phyloP scores from a whole-genome alignment of 2,797 vertebrate species.

The Manis crassicaudata region DNA sequence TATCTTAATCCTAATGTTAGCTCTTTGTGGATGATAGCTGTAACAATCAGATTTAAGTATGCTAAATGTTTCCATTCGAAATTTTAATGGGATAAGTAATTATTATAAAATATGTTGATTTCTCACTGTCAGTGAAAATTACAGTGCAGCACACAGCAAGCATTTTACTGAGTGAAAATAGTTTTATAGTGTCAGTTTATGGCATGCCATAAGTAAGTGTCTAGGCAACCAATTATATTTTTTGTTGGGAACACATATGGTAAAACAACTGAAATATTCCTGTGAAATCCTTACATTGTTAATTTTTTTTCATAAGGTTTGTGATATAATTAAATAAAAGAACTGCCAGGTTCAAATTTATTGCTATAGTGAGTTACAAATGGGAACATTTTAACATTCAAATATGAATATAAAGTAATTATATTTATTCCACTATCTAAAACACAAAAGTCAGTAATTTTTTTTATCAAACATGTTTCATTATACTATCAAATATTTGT shows the following conservation, averaged over 20 bases:
- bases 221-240: slow-evolving; percentile 49
- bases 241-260: slow-evolving; percentile 48
- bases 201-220: slow-evolving; percentile 22
- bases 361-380: background rate
- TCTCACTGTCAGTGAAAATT: slow-evolving; percentile 62
- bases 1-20: background rate
- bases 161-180: slow-evolving; percentile 52
- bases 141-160: slow-evolving; percentile 6
- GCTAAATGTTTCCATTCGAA: slow-evolving; percentile 46
- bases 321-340: slow-evolving; percentile 44
- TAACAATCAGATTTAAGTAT: slow-evolving; percentile 1
- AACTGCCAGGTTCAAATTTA: background rate
- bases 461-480: background rate
- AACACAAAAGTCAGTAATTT: background rate
- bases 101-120: slow-evolving; percentile 58
- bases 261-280: slow-evolving; percentile 37
- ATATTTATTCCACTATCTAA: background rate
- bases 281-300: background rate
- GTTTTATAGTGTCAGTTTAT: slow-evolving; percentile 52
- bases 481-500: background rate
- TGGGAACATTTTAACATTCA: slow-evolving; percentile 33
- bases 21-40: background rate
- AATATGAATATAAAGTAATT: background rate
- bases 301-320: slow-evolving; percentile 15
- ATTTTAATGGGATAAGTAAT: slow-evolving; percentile 64